A percentile compares a stretch with the other conserved stretches of the same genome.
These are phyloP conservation scores for Desmophyllum pertusum DNA, from an alignment of 92 coral and sea anemone species.

Conservation along the genomic window DNA sequence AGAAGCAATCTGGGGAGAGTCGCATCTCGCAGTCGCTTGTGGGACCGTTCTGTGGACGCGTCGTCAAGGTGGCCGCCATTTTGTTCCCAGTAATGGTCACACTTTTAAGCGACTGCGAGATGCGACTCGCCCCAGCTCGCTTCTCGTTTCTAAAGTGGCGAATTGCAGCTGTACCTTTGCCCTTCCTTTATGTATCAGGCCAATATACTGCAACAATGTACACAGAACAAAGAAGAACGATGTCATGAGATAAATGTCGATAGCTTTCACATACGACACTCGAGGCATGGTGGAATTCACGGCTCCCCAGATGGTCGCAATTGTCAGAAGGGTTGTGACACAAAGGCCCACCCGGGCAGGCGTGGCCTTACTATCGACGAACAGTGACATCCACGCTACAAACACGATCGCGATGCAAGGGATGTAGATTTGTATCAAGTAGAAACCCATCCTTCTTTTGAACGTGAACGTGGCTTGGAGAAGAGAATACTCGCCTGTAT, in stretches of 20 bases:
- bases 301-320: conserved; percentile 84
- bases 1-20: no score
- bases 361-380: conserved; percentile 82
- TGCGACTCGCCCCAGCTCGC: no score
- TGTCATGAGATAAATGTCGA: conserved; percentile 82
- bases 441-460: conserved; percentile 79
- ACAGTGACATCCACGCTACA: conserved; percentile 87
- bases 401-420: conserved; percentile 90
- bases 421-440: conserved; percentile 81
- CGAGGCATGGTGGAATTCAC: conserved; percentile 89
- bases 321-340: conserved; percentile 84
- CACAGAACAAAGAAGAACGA: conserved; percentile 81
- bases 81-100: no score
- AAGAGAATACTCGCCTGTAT: conserved; percentile 59
- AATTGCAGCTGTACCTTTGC: conserved; percentile 54
- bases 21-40: no score
- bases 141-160: no score
- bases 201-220: conserved; percentile 79
- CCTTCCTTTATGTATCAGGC: conserved; percentile 44
- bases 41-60: no score
- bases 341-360: conserved; percentile 87
- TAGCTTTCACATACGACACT: conserved; percentile 87
- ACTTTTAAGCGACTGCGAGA: no score
- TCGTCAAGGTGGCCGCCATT: no score
- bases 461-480: conserved; percentile 76